A percentile compares a stretch with the other conserved stretches of the same genome.
Conservation (phyloP, 2,888 invertebrate species). For the Oligia strigilis region DNA sequence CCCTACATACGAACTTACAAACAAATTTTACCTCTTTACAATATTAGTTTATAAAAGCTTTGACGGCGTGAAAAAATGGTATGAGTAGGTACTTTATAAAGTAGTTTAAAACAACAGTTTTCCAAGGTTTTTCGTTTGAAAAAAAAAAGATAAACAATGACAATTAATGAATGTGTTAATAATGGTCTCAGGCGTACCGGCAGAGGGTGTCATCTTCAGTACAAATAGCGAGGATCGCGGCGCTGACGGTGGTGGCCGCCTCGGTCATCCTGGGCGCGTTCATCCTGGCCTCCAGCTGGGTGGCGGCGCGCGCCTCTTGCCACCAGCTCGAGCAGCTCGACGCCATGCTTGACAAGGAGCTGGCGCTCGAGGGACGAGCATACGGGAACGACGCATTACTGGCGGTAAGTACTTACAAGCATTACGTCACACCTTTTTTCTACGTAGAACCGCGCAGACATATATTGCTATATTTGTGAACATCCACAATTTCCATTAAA, state of each 20-base stretch:
- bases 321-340: slow-evolving; percentile 93
- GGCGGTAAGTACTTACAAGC: slow-evolving; percentile 90
- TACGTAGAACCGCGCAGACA: not conserved
- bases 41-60: not conserved
- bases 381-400: slow-evolving; percentile 92
- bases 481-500: not conserved
- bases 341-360: slow-evolving; percentile 92
- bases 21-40: no score
- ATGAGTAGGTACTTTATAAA: not conserved
- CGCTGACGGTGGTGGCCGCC: slow-evolving; percentile 95
- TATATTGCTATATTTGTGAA: not conserved
- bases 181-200: slow-evolving; percentile 93
- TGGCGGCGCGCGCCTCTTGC: slow-evolving; percentile 95
- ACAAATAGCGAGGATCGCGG: slow-evolving; percentile 96
- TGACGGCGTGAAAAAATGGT: not conserved
- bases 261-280: slow-evolving; percentile 95
- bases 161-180: slow-evolving; percentile 10
- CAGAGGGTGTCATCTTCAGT: slow-evolving; percentile 93
- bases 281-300: slow-evolving; percentile 95
- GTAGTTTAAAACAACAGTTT: not conserved
- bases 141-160: not conserved
- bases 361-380: slow-evolving; percentile 92
- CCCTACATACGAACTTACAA: no score
- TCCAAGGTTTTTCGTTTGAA: not conserved
- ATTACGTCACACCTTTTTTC: not conserved